These are phyloP conservation scores for Hipparchia sbordonii DNA, from an alignment of 2,888 invertebrate genomes.

Conservation along the genomic window DNA sequence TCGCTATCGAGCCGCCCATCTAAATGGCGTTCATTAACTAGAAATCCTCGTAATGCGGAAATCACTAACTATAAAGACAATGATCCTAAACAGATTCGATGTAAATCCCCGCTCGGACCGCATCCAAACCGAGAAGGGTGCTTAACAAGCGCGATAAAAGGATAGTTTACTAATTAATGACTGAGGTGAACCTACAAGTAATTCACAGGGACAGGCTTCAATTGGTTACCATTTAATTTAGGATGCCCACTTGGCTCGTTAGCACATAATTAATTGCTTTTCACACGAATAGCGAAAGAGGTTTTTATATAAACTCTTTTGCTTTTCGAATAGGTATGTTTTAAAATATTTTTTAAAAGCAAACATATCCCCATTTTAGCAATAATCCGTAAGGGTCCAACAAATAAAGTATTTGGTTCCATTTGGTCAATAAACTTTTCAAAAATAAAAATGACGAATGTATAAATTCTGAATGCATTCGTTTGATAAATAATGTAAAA, in stretches of 20 bases:
- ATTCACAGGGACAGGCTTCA: slow-evolving; percentile 29
- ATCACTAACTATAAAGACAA: slow-evolving; percentile 42
- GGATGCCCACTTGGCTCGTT: background rate
- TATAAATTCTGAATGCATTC: slow-evolving; percentile 23
- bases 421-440: slow-evolving; percentile 19
- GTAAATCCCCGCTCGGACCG: slow-evolving; percentile 38
- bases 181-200: slow-evolving; percentile 32
- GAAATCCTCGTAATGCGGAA: slow-evolving; percentile 39
- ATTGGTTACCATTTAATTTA: slow-evolving; percentile 10
- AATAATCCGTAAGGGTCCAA: background rate
- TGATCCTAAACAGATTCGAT: slow-evolving; percentile 41
- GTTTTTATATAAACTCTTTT: too few species aligned
- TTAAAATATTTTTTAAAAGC: too few species aligned
- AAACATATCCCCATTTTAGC: background rate
- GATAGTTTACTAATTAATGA: slow-evolving; percentile 38
- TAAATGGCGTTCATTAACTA: slow-evolving; percentile 41
- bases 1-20: slow-evolving; percentile 37
- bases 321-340: too few species aligned
- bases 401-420: slow-evolving; percentile 14
- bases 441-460: slow-evolving; percentile 20
- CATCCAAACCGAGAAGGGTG: slow-evolving; percentile 36
- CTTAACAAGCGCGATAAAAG: slow-evolving; percentile 41
- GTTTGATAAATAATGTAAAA: slow-evolving; percentile 3
- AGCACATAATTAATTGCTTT: background rate
- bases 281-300: too few species aligned